These are phyloP conservation scores for Cuniculus paca DNA, from an alignment of 2,797 vertebrate genomes.

Conservation along the genomic window DNA sequence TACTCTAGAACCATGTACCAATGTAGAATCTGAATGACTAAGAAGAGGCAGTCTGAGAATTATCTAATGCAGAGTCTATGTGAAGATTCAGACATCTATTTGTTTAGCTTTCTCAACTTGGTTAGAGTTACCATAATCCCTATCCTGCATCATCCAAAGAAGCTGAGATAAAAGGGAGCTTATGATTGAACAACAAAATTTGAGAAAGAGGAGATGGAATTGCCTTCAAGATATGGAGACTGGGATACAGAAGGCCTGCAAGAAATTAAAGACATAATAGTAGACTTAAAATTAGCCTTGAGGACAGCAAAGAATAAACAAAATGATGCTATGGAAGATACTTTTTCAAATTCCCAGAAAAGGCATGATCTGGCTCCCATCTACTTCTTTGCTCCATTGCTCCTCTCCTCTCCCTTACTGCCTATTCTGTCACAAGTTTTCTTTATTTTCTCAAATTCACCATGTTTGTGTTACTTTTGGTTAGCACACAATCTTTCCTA, in stretches of 20 bases:
- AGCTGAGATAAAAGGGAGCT: slow-evolving; percentile 61
- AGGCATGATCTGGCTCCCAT: background rate
- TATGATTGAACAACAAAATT: slow-evolving; percentile 56
- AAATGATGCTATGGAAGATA: background rate
- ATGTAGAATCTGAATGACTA: background rate
- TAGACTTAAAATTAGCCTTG: slow-evolving; percentile 66
- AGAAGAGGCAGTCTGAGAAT: background rate
- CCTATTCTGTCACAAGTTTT: background rate
- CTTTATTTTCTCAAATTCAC: background rate
- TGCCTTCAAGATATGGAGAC: slow-evolving; percentile 64
- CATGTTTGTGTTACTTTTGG: background rate
- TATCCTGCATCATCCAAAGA: background rate
- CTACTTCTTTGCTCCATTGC: background rate
- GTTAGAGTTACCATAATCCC: slow-evolving; percentile 38
- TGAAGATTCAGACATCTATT: background rate
- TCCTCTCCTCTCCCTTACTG: background rate
- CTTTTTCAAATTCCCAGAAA: slow-evolving; percentile 39
- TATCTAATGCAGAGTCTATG: background rate
- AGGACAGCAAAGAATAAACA: background rate
- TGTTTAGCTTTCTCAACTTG: slow-evolving; percentile 50
- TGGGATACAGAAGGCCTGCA: slow-evolving; percentile 13
- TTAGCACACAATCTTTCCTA: background rate
- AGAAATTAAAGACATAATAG: slow-evolving; percentile 65
- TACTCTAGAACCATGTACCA: background rate
- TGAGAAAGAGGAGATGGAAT: slow-evolving; percentile 58